A percentile compares a stretch with the other conserved stretches of the same genome.
Evolutionary conservation across 2,797 vertebrate genomes (phyloP).

Genomic region (Tragelaphus oryx): DNA sequence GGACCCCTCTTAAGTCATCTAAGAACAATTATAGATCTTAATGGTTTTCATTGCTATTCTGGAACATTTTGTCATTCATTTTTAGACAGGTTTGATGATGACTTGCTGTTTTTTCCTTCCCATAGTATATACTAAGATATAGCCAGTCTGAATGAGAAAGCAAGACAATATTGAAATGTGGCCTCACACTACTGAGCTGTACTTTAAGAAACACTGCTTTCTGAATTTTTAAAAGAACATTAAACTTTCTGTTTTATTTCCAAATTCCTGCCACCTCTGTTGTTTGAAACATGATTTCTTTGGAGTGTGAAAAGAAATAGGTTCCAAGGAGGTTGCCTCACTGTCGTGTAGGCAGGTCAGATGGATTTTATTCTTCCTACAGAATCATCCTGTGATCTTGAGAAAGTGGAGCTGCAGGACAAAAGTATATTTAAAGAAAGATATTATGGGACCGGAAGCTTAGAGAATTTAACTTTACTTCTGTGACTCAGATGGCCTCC

Average conservation of each 20-base stretch:
- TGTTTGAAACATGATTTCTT: constrained; percentile 22
- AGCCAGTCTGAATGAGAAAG: background rate
- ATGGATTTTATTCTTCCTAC: constrained; percentile 54
- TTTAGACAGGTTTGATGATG: background rate
- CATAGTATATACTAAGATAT: background rate
- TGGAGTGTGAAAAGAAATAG: background rate
- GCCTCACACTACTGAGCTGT: background rate
- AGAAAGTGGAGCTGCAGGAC: constrained; percentile 42
- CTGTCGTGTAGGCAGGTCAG: background rate
- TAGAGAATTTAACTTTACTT: constrained; percentile 57
- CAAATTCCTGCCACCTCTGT: background rate
- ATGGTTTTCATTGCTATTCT: background rate
- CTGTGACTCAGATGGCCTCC: constrained; percentile 59
- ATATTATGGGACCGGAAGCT: constrained; percentile 55
- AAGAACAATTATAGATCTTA: background rate
- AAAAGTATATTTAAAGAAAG: constrained; percentile 60
- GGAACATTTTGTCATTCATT: constrained; percentile 7
- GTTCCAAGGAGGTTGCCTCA: background rate
- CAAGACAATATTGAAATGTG: background rate
- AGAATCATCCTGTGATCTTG: constrained; percentile 40
- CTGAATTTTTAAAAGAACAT: background rate
- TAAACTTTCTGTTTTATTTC: background rate
- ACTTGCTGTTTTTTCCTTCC: background rate
- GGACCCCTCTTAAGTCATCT: background rate
- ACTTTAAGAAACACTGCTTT: background rate